These are phyloP conservation scores for Sympetrum striolatum DNA, from an alignment of 2,888 invertebrate species.

Conservation along the genomic window DNA sequence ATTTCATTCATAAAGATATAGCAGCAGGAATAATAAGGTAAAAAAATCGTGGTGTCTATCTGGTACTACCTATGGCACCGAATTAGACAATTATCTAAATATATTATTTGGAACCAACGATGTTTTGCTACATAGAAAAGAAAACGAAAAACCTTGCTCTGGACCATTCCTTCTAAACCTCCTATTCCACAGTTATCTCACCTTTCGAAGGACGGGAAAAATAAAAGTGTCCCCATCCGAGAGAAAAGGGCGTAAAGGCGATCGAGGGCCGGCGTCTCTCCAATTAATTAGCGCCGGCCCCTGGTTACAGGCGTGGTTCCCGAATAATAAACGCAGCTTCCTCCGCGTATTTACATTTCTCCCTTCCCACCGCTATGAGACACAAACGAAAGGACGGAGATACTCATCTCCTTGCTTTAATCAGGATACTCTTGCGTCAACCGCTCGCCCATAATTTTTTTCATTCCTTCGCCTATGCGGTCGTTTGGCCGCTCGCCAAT, in stretches of 20 bases:
- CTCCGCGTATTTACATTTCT: background rate
- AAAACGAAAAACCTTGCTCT: background rate
- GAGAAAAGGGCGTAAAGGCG: background rate
- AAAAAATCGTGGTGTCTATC: no score
- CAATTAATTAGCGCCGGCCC: background rate
- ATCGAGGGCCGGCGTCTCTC: background rate
- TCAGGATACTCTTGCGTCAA: background rate
- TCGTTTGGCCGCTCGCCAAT: background rate
- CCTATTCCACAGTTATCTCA: background rate
- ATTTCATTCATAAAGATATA: no score
- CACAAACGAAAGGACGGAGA: background rate
- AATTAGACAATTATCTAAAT: no score
- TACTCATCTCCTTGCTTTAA: background rate
- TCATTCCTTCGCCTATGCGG: background rate
- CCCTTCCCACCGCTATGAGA: background rate
- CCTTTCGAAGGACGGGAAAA: background rate
- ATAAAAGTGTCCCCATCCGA: background rate
- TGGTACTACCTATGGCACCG: no score
- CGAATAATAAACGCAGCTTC: background rate
- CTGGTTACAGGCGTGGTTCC: background rate
- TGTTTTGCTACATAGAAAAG: no score
- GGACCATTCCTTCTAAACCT: background rate
- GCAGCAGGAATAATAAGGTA: no score
- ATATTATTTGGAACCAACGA: no score
- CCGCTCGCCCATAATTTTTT: background rate